These are phyloP conservation scores for Whitmania pigra DNA, from an alignment of 1,140 invertebrate species.

Conservation along the genomic window DNA sequence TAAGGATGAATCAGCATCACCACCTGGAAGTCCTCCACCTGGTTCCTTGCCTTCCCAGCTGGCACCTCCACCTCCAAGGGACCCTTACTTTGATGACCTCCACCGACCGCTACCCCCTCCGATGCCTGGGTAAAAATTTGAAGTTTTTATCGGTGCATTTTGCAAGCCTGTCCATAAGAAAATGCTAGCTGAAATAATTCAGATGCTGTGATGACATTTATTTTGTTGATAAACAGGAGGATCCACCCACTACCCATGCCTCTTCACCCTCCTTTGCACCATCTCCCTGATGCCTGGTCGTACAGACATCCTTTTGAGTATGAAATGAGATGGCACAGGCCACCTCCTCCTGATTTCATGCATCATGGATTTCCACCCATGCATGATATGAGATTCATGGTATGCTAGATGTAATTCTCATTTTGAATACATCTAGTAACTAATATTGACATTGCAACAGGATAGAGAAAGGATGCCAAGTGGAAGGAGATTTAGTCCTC, in stretches of 20 bases:
- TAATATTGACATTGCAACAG: neutral
- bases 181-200: neutral
- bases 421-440: neutral
- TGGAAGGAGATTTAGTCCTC: slow-evolving; percentile 14
- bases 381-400: slow-evolving; percentile 4
- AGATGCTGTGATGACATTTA: neutral
- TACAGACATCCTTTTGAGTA: slow-evolving; percentile 19
- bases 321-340: slow-evolving; percentile 16
- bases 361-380: slow-evolving; percentile 5
- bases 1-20: neutral
- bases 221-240: neutral
- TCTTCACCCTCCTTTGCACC: slow-evolving; percentile 3
- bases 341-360: slow-evolving; percentile 10
- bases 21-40: slow-evolving; percentile 2
- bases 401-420: neutral
- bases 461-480: slow-evolving; percentile 1
- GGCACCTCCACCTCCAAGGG: slow-evolving; percentile 14
- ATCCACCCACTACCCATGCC: neutral
- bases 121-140: neutral
- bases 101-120: neutral
- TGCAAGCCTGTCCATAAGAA: neutral
- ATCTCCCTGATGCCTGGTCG: slow-evolving; percentile 5
- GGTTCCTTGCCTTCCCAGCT: neutral
- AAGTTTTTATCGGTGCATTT: neutral
- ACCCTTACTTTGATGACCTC: slow-evolving; percentile 17